phyloP scores from a whole-genome alignment of 2,113 vertebrate genomes.

The Neolamprologus caudopunctatus region DNA sequence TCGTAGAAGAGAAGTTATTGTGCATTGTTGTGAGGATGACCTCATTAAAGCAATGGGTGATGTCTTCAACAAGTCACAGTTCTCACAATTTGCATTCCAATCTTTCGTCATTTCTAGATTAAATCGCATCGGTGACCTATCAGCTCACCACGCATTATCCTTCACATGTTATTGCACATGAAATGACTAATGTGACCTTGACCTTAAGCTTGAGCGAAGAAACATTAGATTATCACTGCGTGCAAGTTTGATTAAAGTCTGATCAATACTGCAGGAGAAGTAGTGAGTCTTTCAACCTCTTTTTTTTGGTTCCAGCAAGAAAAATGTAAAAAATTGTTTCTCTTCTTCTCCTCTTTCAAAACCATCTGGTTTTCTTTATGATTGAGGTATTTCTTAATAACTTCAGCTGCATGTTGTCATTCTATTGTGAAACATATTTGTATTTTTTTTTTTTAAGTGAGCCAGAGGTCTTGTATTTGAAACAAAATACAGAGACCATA shows the following conservation, averaged over 20 bases:
- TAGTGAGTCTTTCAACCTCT: background rate
- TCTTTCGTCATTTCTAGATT: background rate
- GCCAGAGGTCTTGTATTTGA: background rate
- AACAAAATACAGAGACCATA: slow-evolving; percentile 32
- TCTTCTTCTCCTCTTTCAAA: background rate
- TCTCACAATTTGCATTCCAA: background rate
- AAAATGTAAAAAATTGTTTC: background rate
- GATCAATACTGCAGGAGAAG: background rate
- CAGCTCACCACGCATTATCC: background rate
- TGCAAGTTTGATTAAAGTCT: background rate
- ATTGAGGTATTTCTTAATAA: background rate
- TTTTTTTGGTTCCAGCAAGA: background rate
- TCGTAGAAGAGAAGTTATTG: background rate
- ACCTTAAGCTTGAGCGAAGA: background rate
- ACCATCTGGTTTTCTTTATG: background rate
- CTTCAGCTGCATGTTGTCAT: background rate
- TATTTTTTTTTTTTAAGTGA: background rate
- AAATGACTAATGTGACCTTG: background rate
- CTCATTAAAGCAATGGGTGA: background rate
- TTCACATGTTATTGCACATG: background rate
- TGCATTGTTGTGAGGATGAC: background rate
- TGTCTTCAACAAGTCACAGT: background rate
- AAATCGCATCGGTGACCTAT: background rate
- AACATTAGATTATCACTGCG: background rate
- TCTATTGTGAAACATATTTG: background rate